Conservation (phyloP, 2,797 vertebrate genomes). For the Eulemur coronatus region DNA sequence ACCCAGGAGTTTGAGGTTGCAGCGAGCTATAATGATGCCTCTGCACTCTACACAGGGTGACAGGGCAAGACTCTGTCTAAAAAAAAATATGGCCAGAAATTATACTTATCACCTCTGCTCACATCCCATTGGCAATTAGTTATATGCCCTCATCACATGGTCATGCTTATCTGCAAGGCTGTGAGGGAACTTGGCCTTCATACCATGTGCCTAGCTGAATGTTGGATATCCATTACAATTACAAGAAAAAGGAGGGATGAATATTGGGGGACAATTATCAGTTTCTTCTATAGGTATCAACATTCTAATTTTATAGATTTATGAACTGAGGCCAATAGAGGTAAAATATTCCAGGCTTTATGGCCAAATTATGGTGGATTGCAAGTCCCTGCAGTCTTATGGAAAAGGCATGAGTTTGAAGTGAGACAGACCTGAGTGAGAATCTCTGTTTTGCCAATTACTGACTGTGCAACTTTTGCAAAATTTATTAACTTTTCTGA, state of each 20-base stretch:
- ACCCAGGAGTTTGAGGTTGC: no score
- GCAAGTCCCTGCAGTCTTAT: neutral
- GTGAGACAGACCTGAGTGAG: neutral
- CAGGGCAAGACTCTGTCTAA: no score
- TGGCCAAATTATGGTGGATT: neutral
- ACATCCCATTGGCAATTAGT: neutral
- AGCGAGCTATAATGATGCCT: no score
- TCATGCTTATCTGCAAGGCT: neutral
- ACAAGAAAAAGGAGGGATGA: neutral
- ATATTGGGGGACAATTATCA: neutral
- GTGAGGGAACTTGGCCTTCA: neutral
- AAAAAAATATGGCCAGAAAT: neutral
- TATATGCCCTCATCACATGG: neutral
- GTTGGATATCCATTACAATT: neutral
- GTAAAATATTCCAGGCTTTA: neutral
- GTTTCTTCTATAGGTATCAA: neutral
- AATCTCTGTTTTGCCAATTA: neutral
- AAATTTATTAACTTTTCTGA: neutral
- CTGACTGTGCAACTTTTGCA: neutral
- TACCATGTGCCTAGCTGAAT: neutral
- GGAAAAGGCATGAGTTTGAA: neutral
- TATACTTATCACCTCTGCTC: neutral
- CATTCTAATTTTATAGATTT: neutral
- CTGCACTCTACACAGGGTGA: no score
- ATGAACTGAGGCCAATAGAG: neutral